Conservation (phyloP, 2,888 invertebrate genomes). For the Polylopha cassiicola region DNA sequence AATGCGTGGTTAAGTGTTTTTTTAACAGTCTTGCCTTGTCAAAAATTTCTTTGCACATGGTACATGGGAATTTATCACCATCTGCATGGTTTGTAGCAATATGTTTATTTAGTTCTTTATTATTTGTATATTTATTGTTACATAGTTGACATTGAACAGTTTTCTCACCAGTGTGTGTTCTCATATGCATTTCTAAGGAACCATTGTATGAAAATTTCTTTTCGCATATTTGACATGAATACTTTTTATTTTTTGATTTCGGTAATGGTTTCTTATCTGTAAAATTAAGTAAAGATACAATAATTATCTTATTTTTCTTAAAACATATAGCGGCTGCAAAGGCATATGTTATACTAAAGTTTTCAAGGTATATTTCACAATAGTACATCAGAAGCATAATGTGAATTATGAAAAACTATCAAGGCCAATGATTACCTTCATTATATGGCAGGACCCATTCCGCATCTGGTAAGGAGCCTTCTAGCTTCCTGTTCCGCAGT, state of each 20-base stretch:
- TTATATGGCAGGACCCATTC: background rate
- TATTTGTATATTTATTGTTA: slow-evolving; percentile 41
- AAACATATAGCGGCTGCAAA: background rate
- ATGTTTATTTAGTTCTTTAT: slow-evolving; percentile 55
- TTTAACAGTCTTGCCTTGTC: slow-evolving; percentile 50
- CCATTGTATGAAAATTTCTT: slow-evolving; percentile 46
- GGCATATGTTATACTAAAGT: background rate
- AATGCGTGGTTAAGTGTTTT: slow-evolving; percentile 52
- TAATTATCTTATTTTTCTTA: slow-evolving; percentile 11
- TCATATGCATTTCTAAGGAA: slow-evolving; percentile 44
- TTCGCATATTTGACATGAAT: slow-evolving; percentile 34
- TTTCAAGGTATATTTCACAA: background rate
- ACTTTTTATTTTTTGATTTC: slow-evolving; percentile 28
- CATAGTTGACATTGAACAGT: slow-evolving; percentile 50
- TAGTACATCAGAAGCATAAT: background rate
- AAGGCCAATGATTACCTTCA: background rate
- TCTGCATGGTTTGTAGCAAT: slow-evolving; percentile 41
- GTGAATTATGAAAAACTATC: background rate
- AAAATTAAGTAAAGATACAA: slow-evolving; percentile 18
- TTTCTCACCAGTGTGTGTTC: slow-evolving; percentile 48
- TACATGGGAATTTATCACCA: slow-evolving; percentile 46
- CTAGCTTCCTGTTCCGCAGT: slow-evolving; percentile 20
- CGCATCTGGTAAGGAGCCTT: slow-evolving; percentile 6
- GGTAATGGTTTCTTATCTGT: slow-evolving; percentile 26
- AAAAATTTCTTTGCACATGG: slow-evolving; percentile 43